phyloP scores from a whole-genome alignment of 2,888 invertebrate species.

The Frankliniella intonsa region DNA sequence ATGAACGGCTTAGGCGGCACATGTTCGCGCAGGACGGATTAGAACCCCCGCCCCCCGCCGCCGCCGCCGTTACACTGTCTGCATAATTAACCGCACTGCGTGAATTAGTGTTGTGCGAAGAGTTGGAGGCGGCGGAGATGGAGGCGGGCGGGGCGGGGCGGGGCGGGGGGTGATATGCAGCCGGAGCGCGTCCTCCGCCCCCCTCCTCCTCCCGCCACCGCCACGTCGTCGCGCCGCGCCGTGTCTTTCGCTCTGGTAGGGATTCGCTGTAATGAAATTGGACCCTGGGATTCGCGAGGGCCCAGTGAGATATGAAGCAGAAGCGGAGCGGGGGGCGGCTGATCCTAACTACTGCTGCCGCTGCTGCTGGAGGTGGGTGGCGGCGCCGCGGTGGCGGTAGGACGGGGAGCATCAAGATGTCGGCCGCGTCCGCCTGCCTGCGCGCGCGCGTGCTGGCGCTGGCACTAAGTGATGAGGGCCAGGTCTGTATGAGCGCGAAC shows the following conservation, averaged over 20 bases:
- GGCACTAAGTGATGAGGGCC: background rate
- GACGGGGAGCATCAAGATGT: background rate
- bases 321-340: background rate
- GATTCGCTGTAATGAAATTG: slow-evolving; percentile 14
- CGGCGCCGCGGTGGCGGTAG: no score
- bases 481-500: background rate
- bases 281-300: background rate
- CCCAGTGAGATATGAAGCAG: background rate
- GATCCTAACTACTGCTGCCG: background rate
- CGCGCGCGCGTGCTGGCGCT: background rate
- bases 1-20: slow-evolving; percentile 8
- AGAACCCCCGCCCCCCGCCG: background rate
- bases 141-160: no score
- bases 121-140: background rate
- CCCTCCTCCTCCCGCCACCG: background rate
- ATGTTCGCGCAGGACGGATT: background rate
- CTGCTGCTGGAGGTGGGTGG: no score
- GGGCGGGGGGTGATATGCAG: background rate
- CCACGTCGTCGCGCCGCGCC: background rate
- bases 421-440: background rate
- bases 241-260: background rate
- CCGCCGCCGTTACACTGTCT: background rate
- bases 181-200: background rate
- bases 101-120: background rate
- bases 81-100: background rate